These are phyloP conservation scores for Nomia melanderi DNA, from an alignment of 1,140 invertebrate species.

Conservation along the genomic window DNA sequence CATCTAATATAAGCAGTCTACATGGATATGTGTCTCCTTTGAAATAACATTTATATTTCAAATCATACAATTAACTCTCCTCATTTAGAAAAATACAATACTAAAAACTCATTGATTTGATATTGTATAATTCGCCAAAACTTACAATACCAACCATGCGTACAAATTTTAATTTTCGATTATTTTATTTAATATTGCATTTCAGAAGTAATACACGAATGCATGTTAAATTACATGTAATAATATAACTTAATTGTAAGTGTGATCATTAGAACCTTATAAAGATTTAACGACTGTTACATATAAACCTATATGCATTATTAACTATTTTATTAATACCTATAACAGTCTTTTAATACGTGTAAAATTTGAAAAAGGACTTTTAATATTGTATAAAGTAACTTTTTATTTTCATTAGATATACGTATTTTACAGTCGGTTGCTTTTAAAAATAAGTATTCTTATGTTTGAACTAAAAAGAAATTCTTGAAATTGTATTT, in stretches of 20 bases:
- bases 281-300: no score
- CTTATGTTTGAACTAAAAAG: neutral
- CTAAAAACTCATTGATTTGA: slow-evolving; percentile 43
- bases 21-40: slow-evolving; percentile 64
- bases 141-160: neutral
- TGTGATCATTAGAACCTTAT: neutral
- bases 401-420: neutral
- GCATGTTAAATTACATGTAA: neutral
- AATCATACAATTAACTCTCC: neutral
- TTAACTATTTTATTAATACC: no score
- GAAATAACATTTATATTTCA: slow-evolving; percentile 27
- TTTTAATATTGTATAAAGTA: no score
- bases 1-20: slow-evolving; percentile 71
- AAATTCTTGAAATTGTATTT: neutral
- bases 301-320: no score
- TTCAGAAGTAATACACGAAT: neutral
- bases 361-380: no score
- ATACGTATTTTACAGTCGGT: neutral
- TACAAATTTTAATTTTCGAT: neutral
- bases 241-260: neutral
- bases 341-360: no score
- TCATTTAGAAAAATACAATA: slow-evolving; percentile 1
- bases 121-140: slow-evolving; percentile 49
- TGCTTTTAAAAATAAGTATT: neutral
- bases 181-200: neutral